These are phyloP conservation scores for Felis catus DNA, from an alignment of 2,113 vertebrate species.

Conservation along the genomic window F.catus_Fca126_mat1.0 CM031425.1:19735501-19736000, in stretches of 20 bases:
- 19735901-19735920: background rate
- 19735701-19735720: background rate
- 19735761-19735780: background rate
- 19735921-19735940: background rate
- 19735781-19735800: background rate
- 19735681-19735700: background rate
- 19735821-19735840: background rate
- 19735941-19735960: background rate
- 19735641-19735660: background rate
- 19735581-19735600: background rate
- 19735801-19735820: slow-evolving; percentile 1
- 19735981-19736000: background rate
- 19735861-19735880: background rate
- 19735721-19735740: background rate
- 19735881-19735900: background rate
- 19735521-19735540: background rate
- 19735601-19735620: background rate
- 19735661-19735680: background rate
- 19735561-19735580: too few relatives aligned
- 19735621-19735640: background rate
- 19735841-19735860: background rate
- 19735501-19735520: background rate
- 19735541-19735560: background rate
- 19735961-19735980: background rate
- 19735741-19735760: background rate